A percentile compares a stretch with the other conserved stretches of the same genome.
Evolutionary conservation across 2,113 vertebrate genomes (phyloP).

Genomic region (Sorex fumeus): DNA sequence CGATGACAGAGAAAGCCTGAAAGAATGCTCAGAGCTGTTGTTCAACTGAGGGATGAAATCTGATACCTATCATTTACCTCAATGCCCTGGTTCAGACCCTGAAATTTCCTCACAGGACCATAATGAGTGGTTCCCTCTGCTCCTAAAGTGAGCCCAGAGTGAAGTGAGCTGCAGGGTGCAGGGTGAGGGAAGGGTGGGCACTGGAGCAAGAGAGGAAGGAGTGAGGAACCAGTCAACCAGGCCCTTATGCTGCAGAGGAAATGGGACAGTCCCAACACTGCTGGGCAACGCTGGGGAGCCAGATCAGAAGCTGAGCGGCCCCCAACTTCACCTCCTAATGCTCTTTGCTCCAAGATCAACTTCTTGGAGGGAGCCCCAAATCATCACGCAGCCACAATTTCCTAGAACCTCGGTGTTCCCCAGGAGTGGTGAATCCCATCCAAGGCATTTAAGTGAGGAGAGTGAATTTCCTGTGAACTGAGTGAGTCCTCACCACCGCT

Average conservation of each 20-base stretch:
- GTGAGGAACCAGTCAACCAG: neutral
- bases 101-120: slow-evolving; percentile 53
- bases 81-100: neutral
- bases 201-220: neutral
- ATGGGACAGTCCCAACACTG: neutral
- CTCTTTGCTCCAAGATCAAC: neutral
- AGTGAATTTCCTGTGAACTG: neutral
- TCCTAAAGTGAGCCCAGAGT: neutral
- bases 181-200: slow-evolving; percentile 13
- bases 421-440: neutral
- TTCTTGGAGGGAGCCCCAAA: neutral
- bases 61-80: slow-evolving; percentile 52
- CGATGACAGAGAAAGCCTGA: neutral
- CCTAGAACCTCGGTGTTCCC: neutral
- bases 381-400: neutral
- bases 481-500: neutral
- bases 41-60: slow-evolving; percentile 67
- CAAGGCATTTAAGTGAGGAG: neutral
- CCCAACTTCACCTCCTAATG: neutral
- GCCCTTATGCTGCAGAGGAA: neutral
- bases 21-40: slow-evolving; percentile 38
- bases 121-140: slow-evolving; percentile 47
- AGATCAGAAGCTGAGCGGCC: neutral
- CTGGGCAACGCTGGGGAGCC: no score
- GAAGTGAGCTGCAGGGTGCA: neutral